Percentiles rank a stretch among this genome's conserved stretches.
These are phyloP conservation scores for Ptychoptera contaminata DNA, from an alignment of 2,888 invertebrate species.

Conservation along the genomic window DNA sequence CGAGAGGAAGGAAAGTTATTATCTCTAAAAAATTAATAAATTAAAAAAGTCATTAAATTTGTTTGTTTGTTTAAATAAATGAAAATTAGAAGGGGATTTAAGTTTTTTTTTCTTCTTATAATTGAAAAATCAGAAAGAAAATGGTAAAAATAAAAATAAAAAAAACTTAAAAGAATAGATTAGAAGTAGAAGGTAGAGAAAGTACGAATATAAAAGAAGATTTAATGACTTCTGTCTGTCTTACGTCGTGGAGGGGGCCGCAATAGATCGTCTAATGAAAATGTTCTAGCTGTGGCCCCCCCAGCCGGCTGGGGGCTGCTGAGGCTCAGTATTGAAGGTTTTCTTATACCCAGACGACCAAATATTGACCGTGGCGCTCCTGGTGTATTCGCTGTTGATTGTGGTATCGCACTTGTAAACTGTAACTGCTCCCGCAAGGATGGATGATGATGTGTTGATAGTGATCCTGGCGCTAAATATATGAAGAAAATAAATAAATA, in stretches of 20 bases:
- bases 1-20: conserved; percentile 6
- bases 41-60: no score
- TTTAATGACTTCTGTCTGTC: conserved; percentile 28
- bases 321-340: conserved; percentile 72
- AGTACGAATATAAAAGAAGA: neutral
- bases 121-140: neutral
- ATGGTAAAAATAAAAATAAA: neutral
- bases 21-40: neutral
- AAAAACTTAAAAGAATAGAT: neutral
- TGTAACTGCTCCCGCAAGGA: conserved; percentile 43
- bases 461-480: conserved; percentile 6
- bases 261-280: conserved; percentile 79
- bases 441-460: conserved; percentile 29
- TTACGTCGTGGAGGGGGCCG: conserved; percentile 71
- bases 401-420: conserved; percentile 33
- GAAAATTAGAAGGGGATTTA: no score
- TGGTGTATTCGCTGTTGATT: conserved; percentile 33
- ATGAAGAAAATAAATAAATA: conserved; percentile 1
- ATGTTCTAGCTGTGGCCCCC: conserved; percentile 59
- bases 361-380: conserved; percentile 52
- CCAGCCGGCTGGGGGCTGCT: conserved; percentile 42
- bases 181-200: neutral
- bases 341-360: conserved; percentile 74
- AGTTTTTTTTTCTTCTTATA: no score
- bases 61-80: no score